phyloP scores from a whole-genome alignment of 2,797 vertebrate genomes.

The Girardinus metallicus region DNA sequence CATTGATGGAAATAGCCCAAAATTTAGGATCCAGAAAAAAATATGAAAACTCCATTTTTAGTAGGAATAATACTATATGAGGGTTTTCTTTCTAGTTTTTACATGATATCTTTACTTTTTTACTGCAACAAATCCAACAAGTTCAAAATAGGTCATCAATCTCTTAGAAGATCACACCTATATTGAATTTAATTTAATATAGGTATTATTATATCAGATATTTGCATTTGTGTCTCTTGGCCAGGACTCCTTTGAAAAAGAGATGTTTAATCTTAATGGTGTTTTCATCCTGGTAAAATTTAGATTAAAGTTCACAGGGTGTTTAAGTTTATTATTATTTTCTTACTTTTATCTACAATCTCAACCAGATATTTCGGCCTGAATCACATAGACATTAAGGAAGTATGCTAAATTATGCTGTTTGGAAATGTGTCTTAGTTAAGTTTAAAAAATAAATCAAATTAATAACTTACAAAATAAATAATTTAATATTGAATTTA shows the following conservation, averaged over 20 bases:
- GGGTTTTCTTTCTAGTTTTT: not conserved
- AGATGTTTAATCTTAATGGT: too few relatives aligned
- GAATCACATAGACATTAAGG: not conserved
- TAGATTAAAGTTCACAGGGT: not conserved
- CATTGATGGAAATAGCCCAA: not conserved
- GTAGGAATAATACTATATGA: fast-evolving
- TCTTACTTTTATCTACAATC: not conserved
- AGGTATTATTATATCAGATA: too few relatives aligned
- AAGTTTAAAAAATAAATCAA: not conserved
- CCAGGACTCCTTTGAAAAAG: too few relatives aligned
- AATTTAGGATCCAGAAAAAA: not conserved
- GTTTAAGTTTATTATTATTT: not conserved
- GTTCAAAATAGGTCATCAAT: not conserved
- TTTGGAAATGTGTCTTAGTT: not conserved
- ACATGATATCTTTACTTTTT: not conserved
- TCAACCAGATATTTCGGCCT: not conserved
- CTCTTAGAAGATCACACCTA: too few relatives aligned
- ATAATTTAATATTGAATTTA: not conserved
- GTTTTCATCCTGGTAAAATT: too few relatives aligned
- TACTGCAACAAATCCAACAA: not conserved
- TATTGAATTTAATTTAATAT: too few relatives aligned
- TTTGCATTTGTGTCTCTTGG: too few relatives aligned
- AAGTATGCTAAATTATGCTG: not conserved
- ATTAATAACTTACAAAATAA: not conserved
- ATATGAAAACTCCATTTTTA: not conserved